A percentile compares a stretch with the other conserved stretches of the same genome.
These are phyloP conservation scores for Anoura caudifer DNA, from an alignment of 2,113 vertebrate genomes.

Conservation along the genomic window DNA sequence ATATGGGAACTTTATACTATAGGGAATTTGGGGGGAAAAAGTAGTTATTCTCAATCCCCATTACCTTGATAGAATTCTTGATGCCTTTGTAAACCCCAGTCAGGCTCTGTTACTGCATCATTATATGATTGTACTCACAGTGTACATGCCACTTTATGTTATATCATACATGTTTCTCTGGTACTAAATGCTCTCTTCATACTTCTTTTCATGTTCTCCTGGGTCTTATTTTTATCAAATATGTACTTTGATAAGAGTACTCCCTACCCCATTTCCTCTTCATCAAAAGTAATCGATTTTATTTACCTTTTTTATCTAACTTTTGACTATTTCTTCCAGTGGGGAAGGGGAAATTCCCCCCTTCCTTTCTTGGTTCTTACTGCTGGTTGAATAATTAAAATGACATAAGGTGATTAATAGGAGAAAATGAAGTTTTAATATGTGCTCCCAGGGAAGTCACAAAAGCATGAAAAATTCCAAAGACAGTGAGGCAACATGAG, in stretches of 20 bases:
- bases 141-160: background rate
- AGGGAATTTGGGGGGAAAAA: background rate
- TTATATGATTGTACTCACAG: background rate
- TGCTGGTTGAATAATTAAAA: background rate
- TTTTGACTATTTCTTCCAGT: background rate
- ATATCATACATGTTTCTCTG: background rate
- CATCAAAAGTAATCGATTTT: background rate
- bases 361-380: background rate
- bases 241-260: background rate
- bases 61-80: background rate
- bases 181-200: background rate
- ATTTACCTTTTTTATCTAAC: background rate
- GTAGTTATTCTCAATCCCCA: background rate
- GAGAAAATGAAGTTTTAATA: background rate
- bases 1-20: background rate
- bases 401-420: background rate
- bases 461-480: background rate
- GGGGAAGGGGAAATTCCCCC: background rate
- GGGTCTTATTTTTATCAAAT: background rate
- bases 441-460: background rate
- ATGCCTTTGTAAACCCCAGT: background rate
- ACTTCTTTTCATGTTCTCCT: background rate
- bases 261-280: background rate
- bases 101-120: background rate
- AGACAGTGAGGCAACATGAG: background rate